Conservation (phyloP, 2,113 vertebrate genomes). For the Caretta caretta region DNA sequence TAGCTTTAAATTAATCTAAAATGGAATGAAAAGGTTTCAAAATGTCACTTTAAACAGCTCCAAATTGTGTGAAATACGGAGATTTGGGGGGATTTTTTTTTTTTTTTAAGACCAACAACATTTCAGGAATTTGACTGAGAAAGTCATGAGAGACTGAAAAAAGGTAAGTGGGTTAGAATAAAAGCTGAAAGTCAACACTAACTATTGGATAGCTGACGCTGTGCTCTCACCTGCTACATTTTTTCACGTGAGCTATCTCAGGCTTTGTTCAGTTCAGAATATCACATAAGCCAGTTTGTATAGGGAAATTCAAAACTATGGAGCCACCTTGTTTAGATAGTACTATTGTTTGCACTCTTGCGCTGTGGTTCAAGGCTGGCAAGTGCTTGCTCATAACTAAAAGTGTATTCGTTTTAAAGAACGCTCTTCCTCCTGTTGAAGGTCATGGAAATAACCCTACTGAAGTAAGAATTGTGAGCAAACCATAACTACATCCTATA, state of each 20-base stretch:
- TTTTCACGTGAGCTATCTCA: not conserved
- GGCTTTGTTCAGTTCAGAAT: conserved; percentile 45
- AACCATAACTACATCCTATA: not conserved
- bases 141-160: not conserved
- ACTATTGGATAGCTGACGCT: accelerated
- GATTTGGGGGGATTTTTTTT: not conserved
- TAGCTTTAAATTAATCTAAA: not conserved
- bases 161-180: not conserved
- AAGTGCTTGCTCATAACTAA: not conserved
- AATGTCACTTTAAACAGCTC: not conserved
- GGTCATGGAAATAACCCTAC: conserved; percentile 27
- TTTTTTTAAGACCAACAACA: not conserved
- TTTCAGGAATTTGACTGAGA: not conserved
- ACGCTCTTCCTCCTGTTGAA: conserved; percentile 9
- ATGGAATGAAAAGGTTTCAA: not conserved
- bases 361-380: too few relatives aligned
- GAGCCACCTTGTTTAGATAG: conserved; percentile 39
- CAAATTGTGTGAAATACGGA: not conserved
- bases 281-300: conserved; percentile 22
- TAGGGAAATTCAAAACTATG: conserved; percentile 28
- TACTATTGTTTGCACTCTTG: conserved; percentile 18
- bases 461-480: conserved; percentile 21
- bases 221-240: not conserved
- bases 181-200: not conserved
- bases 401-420: conserved; percentile 24